Conservation (phyloP, 92 coral and sea anemone species). For the Parazoanthus swiftii region DNA sequence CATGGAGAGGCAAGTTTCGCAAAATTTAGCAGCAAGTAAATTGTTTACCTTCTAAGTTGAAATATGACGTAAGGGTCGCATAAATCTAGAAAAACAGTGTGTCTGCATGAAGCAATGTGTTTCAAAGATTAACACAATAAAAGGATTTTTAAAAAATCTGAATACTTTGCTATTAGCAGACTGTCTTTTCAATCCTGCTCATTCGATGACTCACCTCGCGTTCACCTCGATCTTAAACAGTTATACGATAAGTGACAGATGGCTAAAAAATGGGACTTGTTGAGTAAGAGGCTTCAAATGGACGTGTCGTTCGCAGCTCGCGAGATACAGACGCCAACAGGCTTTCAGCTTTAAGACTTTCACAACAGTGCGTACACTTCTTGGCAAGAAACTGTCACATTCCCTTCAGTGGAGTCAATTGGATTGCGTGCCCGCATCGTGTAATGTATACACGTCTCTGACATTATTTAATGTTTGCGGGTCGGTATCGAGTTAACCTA, state of each 20-base stretch:
- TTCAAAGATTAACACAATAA: not conserved
- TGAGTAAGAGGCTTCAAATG: not conserved
- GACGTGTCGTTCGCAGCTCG: not conserved
- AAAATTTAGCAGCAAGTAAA: no score
- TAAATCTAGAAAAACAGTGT: no score
- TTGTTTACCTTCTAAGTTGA: no score
- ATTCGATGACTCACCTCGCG: not conserved
- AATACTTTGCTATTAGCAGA: no score
- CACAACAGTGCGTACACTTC: not conserved
- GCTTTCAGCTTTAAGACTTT: not conserved
- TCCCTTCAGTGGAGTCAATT: not conserved
- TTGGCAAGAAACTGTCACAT: not conserved
- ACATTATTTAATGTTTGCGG: not conserved
- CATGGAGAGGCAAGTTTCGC: not conserved
- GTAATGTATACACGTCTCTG: not conserved
- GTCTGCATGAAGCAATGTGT: not conserved
- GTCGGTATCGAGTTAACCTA: not conserved
- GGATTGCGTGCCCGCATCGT: not conserved
- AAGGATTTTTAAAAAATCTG: not conserved
- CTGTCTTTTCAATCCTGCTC: not conserved
- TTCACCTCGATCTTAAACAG: not conserved
- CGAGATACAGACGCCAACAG: not conserved
- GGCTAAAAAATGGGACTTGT: not conserved
- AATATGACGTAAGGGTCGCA: not conserved
- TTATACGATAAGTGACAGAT: not conserved